These are phyloP conservation scores for Lucilia sericata DNA, from an alignment of 1,140 invertebrate species.

Conservation along the genomic window DNA sequence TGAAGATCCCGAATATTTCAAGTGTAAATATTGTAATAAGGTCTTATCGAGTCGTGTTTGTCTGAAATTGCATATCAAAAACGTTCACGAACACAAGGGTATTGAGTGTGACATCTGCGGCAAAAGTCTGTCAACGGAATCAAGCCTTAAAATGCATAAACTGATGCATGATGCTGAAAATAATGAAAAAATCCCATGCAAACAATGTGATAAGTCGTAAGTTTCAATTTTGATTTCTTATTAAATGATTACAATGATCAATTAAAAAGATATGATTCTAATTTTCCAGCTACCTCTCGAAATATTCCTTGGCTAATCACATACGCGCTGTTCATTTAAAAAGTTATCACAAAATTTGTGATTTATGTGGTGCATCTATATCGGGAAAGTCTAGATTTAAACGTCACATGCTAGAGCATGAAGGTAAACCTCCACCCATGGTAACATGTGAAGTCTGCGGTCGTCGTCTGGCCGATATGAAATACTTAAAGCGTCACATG, in stretches of 20 bases:
- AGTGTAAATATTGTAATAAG: conserved; percentile 17
- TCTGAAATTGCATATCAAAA: not conserved
- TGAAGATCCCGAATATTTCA: not conserved
- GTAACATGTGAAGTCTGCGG: conserved; percentile 21
- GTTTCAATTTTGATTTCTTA: not conserved
- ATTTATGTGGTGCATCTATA: conserved; percentile 63
- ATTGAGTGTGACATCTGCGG: conserved; percentile 2
- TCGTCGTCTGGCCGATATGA: not conserved
- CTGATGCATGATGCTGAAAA: conserved; percentile 12
- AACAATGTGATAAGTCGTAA: conserved; percentile 25
- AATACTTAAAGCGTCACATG: conserved; percentile 14
- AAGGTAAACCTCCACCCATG: not conserved
- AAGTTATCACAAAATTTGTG: conserved; percentile 61
- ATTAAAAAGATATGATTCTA: no score
- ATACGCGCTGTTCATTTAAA: conserved; percentile 48
- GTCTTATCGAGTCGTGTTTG: not conserved
- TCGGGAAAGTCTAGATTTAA: conserved; percentile 55
- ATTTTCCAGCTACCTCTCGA: not conserved
- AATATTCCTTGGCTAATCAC: not conserved
- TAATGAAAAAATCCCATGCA: not conserved
- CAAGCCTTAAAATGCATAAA: not conserved
- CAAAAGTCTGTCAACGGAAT: not conserved
- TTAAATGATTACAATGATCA: no score
- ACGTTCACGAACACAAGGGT: not conserved
- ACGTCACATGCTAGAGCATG: conserved; percentile 14